Evolutionary conservation across 2,797 vertebrate genomes (phyloP).

Genomic region (Anisognathus igniventris): DNA sequence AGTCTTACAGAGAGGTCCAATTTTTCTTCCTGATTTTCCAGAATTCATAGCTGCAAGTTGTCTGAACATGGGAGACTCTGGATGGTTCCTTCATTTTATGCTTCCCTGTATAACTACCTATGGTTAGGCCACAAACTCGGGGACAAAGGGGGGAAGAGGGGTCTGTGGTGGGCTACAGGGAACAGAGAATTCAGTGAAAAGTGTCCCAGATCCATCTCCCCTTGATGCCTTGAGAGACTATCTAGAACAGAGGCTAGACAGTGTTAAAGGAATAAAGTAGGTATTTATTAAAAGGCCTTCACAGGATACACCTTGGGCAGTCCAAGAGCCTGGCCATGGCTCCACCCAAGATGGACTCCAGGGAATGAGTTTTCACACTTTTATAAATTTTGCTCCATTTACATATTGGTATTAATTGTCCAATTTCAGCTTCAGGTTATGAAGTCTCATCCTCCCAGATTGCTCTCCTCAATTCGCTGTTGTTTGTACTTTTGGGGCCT

Average conservation of each 20-base stretch:
- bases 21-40: background rate
- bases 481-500: background rate
- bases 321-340: background rate
- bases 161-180: background rate
- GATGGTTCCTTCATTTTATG: background rate
- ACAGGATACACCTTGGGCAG: background rate
- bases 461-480: background rate
- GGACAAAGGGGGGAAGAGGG: background rate
- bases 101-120: background rate
- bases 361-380: background rate
- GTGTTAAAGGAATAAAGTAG: background rate
- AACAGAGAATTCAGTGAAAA: background rate
- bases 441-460: background rate
- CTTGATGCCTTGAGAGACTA: background rate
- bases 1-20: background rate
- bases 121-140: background rate
- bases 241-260: background rate
- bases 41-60: background rate
- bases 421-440: background rate
- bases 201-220: background rate
- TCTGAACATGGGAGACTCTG: background rate
- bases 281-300: background rate
- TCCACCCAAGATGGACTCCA: background rate
- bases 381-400: background rate
- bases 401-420: background rate